Evolutionary conservation across 1,140 invertebrate species (phyloP), one percentile per base, ranked within the genome.

Genomic region (Sesamia nonagrioides): DNA sequence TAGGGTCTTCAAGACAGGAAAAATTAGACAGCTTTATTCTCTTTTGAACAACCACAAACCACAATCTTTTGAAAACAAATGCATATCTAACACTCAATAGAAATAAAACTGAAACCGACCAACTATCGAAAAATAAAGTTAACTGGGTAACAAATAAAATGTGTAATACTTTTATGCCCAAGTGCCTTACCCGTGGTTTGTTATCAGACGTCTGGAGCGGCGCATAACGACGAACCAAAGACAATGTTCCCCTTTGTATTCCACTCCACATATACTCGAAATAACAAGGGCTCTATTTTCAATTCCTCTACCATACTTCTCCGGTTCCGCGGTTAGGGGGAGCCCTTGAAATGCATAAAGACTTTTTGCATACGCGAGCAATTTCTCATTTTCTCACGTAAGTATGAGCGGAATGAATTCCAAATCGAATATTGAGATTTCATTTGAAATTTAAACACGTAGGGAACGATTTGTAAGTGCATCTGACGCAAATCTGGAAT

Each of bases 211-310:
- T 88, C 84, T 88, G 83, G 84, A 88, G 85, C 86, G 75, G 40
- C 79, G 82, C 79, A 85, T 88, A 87, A 86, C 85, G 84, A 86
- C 81, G 81, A 60, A 66, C 73, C 69, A 85, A 84, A 91, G 89
- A 91, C 88, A 92, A 89, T 89, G 84, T 86, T 81, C 84, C 87
- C 88, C 84, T 84, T 90, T 87, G 86, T 89, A 88, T 86, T 88
- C 87, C 91, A 85, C 89, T 91, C 85, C 83, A 89, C 89, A 84
- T 87, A 85, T 89, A 88, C 89, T 92, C 89, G 84, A 92, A 91
- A 92, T 92, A 92, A 92, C 89, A 91, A 91, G 91, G 88, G 88
- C 87, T 86, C 89, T 92, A 91, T 91, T 91, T 92, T 91, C 91
- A 92, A 92, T 92, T 92, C 90, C 88, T 91, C 85, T 83, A 88